Evolutionary conservation across 2,888 invertebrate species (phyloP), one percentile per base, ranked within the genome.

Genomic region (Rhagium mordax): DNA sequence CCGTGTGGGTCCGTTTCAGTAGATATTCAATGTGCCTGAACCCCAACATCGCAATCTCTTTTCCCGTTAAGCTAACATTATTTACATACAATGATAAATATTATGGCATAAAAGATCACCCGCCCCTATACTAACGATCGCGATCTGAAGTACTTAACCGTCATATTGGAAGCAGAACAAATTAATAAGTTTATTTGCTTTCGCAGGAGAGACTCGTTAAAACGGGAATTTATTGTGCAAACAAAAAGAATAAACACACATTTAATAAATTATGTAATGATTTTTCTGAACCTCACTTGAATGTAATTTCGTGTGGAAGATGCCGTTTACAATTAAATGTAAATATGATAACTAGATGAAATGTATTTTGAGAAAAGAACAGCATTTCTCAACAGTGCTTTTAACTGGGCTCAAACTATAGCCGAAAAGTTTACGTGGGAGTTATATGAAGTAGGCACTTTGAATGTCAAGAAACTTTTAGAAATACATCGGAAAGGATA

Each of bases 31-130:
- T 53, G 33, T 29, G 33, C 33, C 47, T 61, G 57, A 74, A 71
- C 77, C 77, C 74, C 72, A 55, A 55, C 51, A 71, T 74, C 59
- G 71, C 76, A 75, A 74, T 71, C 61, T 72, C 71, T 71, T 74
- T 75, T 77, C 88, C 88, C 88, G 86, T 86, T 87, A 88, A 87
- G 86, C 87, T 87, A 87, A 88, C 88, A 81, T 81, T 85, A 86
- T 86, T 86, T 87, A 84, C 85, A 84, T 85, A 82, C 82, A 82
- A 83, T 82, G 83, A 86, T 86, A 85, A 86, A 86, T 85, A 86
- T 87, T 86, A 82, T 85, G 85, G 81, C 82, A 85, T 81, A 80
- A 85, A 85, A 85, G 84, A 85, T 86, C 83, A 79, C 78, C 71
- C 76, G 74, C 74, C 70, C 74, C 72, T 65, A 20, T 49, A 68